A percentile compares a stretch with the other conserved stretches of the same genome.
These are phyloP conservation scores for Poeciliopsis turrubarensis DNA, from an alignment of 2,113 vertebrate species.

Conservation along the genomic window DNA sequence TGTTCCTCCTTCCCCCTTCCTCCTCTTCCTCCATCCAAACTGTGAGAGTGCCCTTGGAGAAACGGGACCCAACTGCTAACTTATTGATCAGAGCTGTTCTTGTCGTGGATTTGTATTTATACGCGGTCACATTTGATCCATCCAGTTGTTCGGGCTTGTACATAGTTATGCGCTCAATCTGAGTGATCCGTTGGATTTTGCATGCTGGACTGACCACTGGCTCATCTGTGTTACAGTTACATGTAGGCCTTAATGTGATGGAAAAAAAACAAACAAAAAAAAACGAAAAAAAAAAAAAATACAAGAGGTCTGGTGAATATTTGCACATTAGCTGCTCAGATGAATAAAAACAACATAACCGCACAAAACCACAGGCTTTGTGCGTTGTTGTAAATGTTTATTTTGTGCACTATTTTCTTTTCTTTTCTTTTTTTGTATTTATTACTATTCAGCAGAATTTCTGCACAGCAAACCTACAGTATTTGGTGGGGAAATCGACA, in stretches of 20 bases:
- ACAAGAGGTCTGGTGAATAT: conserved; percentile 54
- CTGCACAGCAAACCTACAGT: no score
- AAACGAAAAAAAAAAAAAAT: background rate
- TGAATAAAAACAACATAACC: conserved; percentile 69
- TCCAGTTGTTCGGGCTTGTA: conserved; percentile 70
- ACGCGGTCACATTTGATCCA: conserved; percentile 65
- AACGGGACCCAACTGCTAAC: conserved; percentile 65
- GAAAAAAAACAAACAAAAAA: conserved; percentile 19
- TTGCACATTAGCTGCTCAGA: conserved; percentile 76
- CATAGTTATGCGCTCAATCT: conserved; percentile 66
- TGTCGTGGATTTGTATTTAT: conserved; percentile 79
- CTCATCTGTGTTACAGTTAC: conserved; percentile 57
- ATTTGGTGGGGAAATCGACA: background rate
- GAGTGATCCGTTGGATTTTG: conserved; percentile 65
- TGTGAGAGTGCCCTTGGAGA: conserved; percentile 69
- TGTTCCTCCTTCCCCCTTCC: conserved; percentile 34
- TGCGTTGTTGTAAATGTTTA: conserved; percentile 8
- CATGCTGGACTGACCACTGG: conserved; percentile 72
- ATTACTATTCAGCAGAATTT: background rate
- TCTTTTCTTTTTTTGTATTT: no score
- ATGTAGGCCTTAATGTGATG: conserved; percentile 51
- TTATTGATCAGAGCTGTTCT: conserved; percentile 76
- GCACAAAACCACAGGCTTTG: conserved; percentile 13
- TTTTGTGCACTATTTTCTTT: background rate
- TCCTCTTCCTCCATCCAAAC: conserved; percentile 38